Percentiles rank a stretch among this genome's conserved stretches.
Conservation (phyloP, 2,113 vertebrate genomes). For the Oryzias woworae region DNA sequence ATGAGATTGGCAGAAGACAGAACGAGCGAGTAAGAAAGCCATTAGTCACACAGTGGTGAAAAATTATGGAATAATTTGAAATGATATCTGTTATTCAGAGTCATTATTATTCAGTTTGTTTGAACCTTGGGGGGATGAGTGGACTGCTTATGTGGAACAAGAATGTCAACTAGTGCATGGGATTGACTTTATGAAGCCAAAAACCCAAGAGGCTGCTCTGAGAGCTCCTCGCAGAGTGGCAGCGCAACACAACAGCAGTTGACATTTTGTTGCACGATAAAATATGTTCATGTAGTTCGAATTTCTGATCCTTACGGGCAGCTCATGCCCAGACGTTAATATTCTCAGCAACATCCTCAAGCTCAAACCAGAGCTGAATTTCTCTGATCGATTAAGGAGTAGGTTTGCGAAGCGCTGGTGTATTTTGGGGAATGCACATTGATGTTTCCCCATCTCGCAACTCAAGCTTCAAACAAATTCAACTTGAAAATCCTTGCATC, state of each 20-base stretch:
- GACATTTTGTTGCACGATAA: background rate
- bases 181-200: constrained; percentile 16
- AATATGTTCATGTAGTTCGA: constrained; percentile 16
- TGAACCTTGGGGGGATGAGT: constrained; percentile 48
- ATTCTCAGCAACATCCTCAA: constrained; percentile 11
- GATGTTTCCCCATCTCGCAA: constrained; percentile 15
- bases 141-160: constrained; percentile 41
- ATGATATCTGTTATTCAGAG: constrained; percentile 69
- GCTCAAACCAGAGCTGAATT: constrained; percentile 16
- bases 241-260: background rate
- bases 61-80: constrained; percentile 76
- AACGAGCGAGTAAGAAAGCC: constrained; percentile 61
- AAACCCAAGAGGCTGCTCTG: background rate
- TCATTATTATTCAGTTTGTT: constrained; percentile 63
- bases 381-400: constrained; percentile 25
- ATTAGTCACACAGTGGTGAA: constrained; percentile 76
- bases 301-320: constrained; percentile 21
- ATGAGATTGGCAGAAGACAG: constrained; percentile 44
- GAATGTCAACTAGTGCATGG: constrained; percentile 25
- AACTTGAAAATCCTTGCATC: constrained; percentile 27
- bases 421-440: constrained; percentile 14
- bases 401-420: background rate
- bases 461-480: constrained; percentile 37
- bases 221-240: constrained; percentile 19
- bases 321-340: constrained; percentile 26